phyloP scores from a whole-genome alignment of 2,113 vertebrate species.

The Dromas ardeola region DNA sequence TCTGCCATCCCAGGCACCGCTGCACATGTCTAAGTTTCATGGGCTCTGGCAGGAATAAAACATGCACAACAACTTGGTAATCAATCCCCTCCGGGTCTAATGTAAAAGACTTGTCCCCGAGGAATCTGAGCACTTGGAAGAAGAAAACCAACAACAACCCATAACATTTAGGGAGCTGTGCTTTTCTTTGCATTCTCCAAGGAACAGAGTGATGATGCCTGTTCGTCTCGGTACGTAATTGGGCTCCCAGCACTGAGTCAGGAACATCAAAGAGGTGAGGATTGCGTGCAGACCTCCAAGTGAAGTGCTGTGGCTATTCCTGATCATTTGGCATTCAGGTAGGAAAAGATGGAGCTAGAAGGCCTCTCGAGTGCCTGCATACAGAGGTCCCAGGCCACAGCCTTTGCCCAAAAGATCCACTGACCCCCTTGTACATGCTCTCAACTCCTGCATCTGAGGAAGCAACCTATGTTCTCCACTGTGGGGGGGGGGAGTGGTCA shows the following conservation, averaged over 20 bases:
- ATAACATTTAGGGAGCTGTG: background rate
- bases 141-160: background rate
- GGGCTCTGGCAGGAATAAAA: background rate
- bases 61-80: background rate
- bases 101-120: background rate
- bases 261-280: slow-evolving; percentile 1
- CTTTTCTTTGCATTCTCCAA: background rate
- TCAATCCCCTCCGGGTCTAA: background rate
- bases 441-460: background rate
- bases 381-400: background rate
- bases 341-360: background rate
- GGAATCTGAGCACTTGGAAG: background rate
- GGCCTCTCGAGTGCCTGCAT: background rate
- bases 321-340: background rate
- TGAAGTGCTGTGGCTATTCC: background rate
- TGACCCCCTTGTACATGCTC: background rate
- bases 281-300: background rate
- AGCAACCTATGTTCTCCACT: background rate
- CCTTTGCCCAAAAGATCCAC: background rate
- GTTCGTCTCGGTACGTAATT: background rate
- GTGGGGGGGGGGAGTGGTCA: background rate
- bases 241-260: background rate
- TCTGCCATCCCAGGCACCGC: background rate
- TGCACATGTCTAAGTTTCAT: background rate
- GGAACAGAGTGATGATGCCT: background rate